Base-by-base conservation (phyloP, 2,113 vertebrate genomes). In the Rhombomys opimus region DNA sequence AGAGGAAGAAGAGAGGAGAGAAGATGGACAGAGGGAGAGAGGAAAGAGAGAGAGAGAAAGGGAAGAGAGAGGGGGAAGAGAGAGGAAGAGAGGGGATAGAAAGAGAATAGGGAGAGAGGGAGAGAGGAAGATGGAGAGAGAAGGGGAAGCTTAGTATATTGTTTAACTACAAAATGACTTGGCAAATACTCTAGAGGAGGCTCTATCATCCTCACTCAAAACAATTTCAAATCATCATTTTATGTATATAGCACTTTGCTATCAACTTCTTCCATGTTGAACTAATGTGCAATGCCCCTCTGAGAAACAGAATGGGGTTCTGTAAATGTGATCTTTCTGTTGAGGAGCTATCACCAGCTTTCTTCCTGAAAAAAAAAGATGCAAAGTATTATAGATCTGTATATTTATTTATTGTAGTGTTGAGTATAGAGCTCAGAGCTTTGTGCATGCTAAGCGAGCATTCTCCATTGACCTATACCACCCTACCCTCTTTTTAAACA, bases 141-240 rank as follows among this genome's bases (percentile, higher is more conserved):
- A 72, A 14, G 32, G 52, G 38, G 76, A 7, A 35, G 73, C 13
- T 73, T 15, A 4, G 50, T n/a, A n/a, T 82, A 27, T 30, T 89
- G 30, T 91, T 94, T 86, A 84, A 89, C 81, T 82, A 91, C 61
- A 95, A 82, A 94, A 94, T 50, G 41, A 72, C 81, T 95, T 92
- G 68, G 95, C 61, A 96, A 94, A 68, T n/a, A 50, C 72, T 89
- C 78, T 88, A 85, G 90, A 96, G 95, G 92, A 97, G 97, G 84
- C 30, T 52, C 38, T 59, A 70, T 75, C 25, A 10, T 86, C 78
- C 73, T 95, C 77, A 84, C 68, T 63, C 59, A 94, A 88, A 82
- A 96, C 91, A 76, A 96, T 78, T 57, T 93, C 87, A 92, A 61
- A 63, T 75, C 94, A 91, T 54, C 10, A 35, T 92, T 76, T 95